Evolutionary conservation across 2,888 invertebrate species (phyloP), one percentile per base, ranked within the genome.

Genomic region (Drosophila mettleri): DNA sequence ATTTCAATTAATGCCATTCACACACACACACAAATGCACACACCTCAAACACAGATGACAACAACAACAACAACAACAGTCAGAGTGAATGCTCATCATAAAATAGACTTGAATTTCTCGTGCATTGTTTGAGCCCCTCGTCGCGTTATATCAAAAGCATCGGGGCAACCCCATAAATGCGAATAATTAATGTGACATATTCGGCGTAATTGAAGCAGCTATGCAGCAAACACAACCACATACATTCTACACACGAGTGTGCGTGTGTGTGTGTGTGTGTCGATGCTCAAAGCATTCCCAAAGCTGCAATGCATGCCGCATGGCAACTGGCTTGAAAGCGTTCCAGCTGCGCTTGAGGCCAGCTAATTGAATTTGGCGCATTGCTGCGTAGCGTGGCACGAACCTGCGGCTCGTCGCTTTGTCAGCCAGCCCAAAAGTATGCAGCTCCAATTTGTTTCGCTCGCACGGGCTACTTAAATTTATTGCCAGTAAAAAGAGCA

Each of bases 171-270:
- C 69, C 83, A 84, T 81, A 89, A 84, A 88, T 85, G 88, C 89
- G 84, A 80, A 81, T 84, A 86, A 88, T 86, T 86, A 88, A 88
- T 85, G 84, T 85, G 86, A 88, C 84, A 85, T 88, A 86, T 87
- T 85, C 67, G 74, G 65, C 81, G 76, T 85, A 83, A 83, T 83
- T 87, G 86, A 82, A 69, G 77, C 80, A 65, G 64, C 60, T 72
- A 86, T 86, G 80, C 69, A 69, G 63, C 80, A 51, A 43, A 64
- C 62, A 64, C 65, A 64, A 33, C 33, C 58, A 51, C 43, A 52
- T 22, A n/a, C 46, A 51, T 31, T 24, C 36, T 6, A 39, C 20
- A 14, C 22, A 43, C 43, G 54, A 39, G n/a, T 41, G 24, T 31
- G 34, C 2, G n/a, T 7, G 41, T 8, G 31, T 8, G 45, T 51